Conservation (phyloP, 2,797 vertebrate genomes). For the Sebastes aleutianus region DNA sequence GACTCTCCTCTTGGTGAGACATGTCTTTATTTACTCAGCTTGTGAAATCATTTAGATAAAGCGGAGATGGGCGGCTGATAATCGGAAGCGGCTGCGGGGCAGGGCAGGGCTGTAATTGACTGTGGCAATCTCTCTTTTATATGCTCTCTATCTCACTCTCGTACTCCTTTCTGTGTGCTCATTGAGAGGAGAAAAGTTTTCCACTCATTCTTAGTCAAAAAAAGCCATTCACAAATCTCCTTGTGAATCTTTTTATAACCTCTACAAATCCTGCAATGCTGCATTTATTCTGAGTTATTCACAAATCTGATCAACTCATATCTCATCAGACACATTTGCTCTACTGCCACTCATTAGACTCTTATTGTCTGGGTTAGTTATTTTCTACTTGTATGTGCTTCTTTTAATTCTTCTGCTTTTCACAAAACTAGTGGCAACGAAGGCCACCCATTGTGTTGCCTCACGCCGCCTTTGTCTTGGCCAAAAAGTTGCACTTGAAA, state of each 20-base stretch:
- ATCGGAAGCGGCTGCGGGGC: conserved; percentile 12
- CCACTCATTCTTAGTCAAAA: background rate
- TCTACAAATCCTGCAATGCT: background rate
- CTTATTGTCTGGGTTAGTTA: no score
- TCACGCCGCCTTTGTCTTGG: no score
- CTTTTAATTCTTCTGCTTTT: background rate
- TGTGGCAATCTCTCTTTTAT: conserved; percentile 21
- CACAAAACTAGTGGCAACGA: no score
- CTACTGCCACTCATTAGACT: background rate
- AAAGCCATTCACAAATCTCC: background rate
- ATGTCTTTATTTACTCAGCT: conserved; percentile 45
- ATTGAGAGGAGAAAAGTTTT: background rate
- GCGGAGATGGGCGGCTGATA: conserved; percentile 39
- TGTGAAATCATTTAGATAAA: conserved; percentile 43
- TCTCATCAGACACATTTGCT: background rate
- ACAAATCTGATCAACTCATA: background rate
- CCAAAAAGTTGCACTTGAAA: no score
- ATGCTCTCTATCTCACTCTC: conserved; percentile 6
- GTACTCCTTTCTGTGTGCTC: background rate
- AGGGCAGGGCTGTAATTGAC: conserved; percentile 31
- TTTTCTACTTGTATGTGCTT: background rate
- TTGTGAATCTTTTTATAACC: background rate
- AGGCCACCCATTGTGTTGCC: no score
- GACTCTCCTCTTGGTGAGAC: background rate
- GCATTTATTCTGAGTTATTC: background rate